Base-by-base conservation (phyloP, 1,140 invertebrate genomes). In the Asbolus verrucosus region DNA sequence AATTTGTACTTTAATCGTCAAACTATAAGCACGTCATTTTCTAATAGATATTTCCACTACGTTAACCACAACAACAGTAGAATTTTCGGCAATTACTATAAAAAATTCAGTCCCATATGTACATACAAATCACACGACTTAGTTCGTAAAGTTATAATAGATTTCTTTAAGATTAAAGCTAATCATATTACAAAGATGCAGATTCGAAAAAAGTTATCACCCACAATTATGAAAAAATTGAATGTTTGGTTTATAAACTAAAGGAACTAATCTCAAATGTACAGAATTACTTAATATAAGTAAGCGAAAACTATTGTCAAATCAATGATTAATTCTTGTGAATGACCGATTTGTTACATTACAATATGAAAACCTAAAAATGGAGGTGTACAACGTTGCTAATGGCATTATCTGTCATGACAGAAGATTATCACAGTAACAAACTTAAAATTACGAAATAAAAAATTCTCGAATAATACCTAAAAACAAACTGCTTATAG, bases 351-450 rank as follows among this genome's bases (percentile, higher is more conserved):
- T 27, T n/a, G 33, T n/a, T 27, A 27, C 16, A 9, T 46, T 46
- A 46, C 4, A n/a, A n/a, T n/a, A n/a, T 18, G 9, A 41, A 41
- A 41, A 13, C 39, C 41, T 19, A 18, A 27, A 54, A 54, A 27
- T 24, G 21, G 21, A 27, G 14, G 14, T 54, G 46, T 21, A 54
- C 24, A 54, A 54, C 14, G 27, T 54, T 54, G 46, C 46, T 65
- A 68, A 74, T 74, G 73, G 70, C 66, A 65, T 71, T 69, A 73
- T 65, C 69, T 76, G 75, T 76, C 75, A 76, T 76, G 75, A 76
- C 65, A 71, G 68, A 72, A 68, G 66, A 60, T 70, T 76, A 76
- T 76, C 75, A 76, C 75, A 76, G 75, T 60, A 76, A 71, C 16
- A 69, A 74, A 75, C 71, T 74, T 73, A 75, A 73, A 68, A 60